Evolutionary conservation across 2,888 invertebrate species (phyloP), one percentile per base, ranked within the genome.

Genomic region (Tipula lateralis): DNA sequence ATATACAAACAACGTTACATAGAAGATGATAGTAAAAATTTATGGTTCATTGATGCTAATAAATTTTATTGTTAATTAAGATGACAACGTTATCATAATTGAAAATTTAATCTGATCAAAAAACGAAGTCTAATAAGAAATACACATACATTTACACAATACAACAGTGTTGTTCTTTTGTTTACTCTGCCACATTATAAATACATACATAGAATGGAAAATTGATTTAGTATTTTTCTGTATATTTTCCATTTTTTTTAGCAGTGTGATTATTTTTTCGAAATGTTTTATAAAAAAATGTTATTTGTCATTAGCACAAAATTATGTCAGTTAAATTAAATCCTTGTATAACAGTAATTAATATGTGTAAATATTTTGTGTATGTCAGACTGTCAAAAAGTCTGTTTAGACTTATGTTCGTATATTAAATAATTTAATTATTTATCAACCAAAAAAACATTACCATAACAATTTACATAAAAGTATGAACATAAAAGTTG

Each of bases 41-140:
- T 66, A 66, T 66, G 66, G 66, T 66, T 66, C 66, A 66, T 66
- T 66, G 66, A 66, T 66, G 66, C 66, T 66, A 66, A 66, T 66
- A 66, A 66, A 66, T 66, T 66, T 66, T 66, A 66, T 66, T 66
- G 66, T 66, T 66, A 66, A 66, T 66, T 66, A 66, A 66, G 66
- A 66, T 24, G 66, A 24, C 66, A 66, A 66, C 66, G 24, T 66
- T 66, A 66, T 66, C 66, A 66, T 66, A 66, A 66, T 66, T 66
- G 66, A 66, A 66, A 66, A 66, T 66, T 66, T 66, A 66, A 66
- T 66, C 66, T 66, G 66, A 66, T 66, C 66, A 66, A 9, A n/a
- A 66, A 66, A 66, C 66, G 24, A 9, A 66, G 9, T 24, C 66
- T 66, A 24, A 66, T 66, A 66, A 9, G n/a, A n/a, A n/a, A n/a